These are phyloP conservation scores for Limosa lapponica DNA, from an alignment of 2,797 vertebrate species.

Conservation along the genomic window DNA sequence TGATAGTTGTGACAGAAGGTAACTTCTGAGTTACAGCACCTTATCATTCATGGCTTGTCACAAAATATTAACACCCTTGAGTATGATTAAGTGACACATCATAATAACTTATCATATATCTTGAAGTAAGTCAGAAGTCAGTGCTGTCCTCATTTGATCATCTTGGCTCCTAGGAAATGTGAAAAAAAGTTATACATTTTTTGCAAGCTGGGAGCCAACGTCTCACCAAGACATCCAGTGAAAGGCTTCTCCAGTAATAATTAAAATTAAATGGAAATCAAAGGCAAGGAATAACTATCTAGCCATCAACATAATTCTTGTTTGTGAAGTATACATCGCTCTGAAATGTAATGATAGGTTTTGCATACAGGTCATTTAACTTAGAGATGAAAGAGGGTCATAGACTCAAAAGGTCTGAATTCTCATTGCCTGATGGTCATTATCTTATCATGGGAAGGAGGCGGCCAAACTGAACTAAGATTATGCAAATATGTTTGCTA, in stretches of 20 bases:
- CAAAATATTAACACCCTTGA: conserved; percentile 65
- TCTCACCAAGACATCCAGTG: neutral
- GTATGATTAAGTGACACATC: conserved; percentile 60
- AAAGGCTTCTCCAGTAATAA: neutral
- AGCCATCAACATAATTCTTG: neutral
- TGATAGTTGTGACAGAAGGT: conserved; percentile 45
- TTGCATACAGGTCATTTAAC: neutral
- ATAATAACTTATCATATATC: conserved; percentile 57
- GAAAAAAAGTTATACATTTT: neutral
- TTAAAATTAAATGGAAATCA: neutral
- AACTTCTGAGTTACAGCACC: conserved; percentile 58
- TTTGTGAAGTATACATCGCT: neutral
- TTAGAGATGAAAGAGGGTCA: neutral
- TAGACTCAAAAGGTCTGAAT: neutral
- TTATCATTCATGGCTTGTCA: conserved; percentile 66
- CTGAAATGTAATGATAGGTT: neutral
- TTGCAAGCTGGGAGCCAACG: neutral
- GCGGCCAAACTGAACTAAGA: neutral
- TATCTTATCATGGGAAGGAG: neutral
- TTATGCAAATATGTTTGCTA: neutral
- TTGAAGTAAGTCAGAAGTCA: conserved; percentile 52
- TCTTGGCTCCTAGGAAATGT: neutral
- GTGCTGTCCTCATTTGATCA: neutral
- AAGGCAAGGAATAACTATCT: neutral
- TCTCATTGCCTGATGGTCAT: neutral